These are phyloP conservation scores for Eurytoma adleriae DNA, from an alignment of 2,888 invertebrate species.

Conservation along the genomic window DNA sequence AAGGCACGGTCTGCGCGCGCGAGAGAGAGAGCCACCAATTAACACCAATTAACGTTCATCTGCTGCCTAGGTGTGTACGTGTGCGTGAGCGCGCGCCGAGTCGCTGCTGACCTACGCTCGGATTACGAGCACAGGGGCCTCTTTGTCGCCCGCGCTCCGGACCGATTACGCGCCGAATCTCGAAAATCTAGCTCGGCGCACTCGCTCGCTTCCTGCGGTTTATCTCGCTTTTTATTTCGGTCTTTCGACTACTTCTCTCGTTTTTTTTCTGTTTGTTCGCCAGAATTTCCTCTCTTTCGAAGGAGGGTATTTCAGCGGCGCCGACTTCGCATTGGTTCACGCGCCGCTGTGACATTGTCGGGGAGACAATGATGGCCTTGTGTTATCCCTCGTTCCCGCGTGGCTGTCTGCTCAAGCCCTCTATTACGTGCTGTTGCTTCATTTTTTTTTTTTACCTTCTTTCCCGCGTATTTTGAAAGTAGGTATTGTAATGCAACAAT, in stretches of 20 bases:
- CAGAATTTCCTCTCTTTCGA: not conserved
- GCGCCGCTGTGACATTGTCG: constrained; percentile 48
- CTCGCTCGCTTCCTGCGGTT: not conserved
- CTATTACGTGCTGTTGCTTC: constrained; percentile 40
- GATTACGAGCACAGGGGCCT: constrained; percentile 18
- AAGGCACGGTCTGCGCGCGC: constrained; percentile 62
- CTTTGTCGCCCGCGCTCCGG: not conserved
- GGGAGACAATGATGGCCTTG: constrained; percentile 53
- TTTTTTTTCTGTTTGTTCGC: not conserved
- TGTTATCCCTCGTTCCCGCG: constrained; percentile 10
- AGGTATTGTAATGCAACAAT: constrained; percentile 21
- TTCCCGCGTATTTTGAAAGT: constrained; percentile 38
- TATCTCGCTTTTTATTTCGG: not conserved
- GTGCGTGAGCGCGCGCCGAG: not conserved
- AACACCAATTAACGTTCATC: constrained; percentile 76
- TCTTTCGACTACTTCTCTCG: not conserved
- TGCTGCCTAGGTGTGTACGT: constrained; percentile 57
- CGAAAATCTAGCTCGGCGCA: constrained; percentile 16
- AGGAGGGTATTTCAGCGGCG: not conserved
- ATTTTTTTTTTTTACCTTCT: constrained; percentile 26
- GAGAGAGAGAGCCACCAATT: constrained; percentile 73
- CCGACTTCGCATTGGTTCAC: constrained; percentile 11
- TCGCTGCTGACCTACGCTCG: not conserved
- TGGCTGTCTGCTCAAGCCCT: constrained; percentile 39
- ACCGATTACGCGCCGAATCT: constrained; percentile 11